Evolutionary conservation across 2,113 vertebrate genomes (phyloP).

Genomic region (Microtus richardsoni): DNA sequence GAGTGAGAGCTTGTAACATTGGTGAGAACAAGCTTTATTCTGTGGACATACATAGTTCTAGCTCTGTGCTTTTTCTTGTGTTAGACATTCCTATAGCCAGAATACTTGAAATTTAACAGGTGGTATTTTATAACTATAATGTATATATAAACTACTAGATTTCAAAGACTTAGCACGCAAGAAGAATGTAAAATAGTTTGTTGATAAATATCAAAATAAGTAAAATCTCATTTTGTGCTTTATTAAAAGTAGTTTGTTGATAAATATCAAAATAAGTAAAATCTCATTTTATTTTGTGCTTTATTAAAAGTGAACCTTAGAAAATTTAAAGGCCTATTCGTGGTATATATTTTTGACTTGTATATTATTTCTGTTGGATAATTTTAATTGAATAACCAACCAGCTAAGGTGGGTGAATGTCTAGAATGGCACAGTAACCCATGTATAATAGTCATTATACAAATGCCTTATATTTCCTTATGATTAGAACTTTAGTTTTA

Average conservation of each 20-base stretch:
- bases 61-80: background rate
- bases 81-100: constrained; percentile 2
- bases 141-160: background rate
- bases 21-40: background rate
- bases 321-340: background rate
- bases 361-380: constrained; percentile 35
- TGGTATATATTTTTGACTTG: background rate
- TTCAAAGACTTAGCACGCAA: background rate
- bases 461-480: background rate
- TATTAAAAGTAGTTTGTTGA: constrained; percentile 4
- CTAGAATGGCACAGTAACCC: background rate
- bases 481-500: background rate
- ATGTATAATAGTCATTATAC: background rate
- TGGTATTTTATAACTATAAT: constrained; percentile 4
- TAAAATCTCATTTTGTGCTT: background rate
- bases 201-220: constrained; percentile 31
- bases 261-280: constrained; percentile 22
- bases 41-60: background rate
- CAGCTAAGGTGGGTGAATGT: background rate
- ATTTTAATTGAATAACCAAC: constrained; percentile 24
- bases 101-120: constrained; percentile 16
- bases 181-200: constrained; percentile 47
- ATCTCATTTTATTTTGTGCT: background rate
- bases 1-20: background rate
- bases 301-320: background rate